Percentiles rank a stretch among this genome's conserved stretches.
These are phyloP conservation scores for Tinamus guttatus DNA, from an alignment of 2,113 vertebrate species.

Conservation along the genomic window DNA sequence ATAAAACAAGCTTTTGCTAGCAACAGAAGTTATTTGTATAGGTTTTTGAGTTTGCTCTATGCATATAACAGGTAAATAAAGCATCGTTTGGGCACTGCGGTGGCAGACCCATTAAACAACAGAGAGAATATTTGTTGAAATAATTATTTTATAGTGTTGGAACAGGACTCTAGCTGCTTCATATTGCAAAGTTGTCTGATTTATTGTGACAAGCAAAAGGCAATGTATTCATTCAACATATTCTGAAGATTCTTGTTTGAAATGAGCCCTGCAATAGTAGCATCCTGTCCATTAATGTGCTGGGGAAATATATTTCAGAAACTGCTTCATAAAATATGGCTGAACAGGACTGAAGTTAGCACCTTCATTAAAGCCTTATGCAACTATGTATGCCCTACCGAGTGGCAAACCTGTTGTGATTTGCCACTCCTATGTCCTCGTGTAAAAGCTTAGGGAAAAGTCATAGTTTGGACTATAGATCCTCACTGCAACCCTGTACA, in stretches of 20 bases:
- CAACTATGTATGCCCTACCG: neutral
- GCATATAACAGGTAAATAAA: neutral
- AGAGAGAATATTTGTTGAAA: neutral
- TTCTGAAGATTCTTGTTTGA: neutral
- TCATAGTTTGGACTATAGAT: neutral
- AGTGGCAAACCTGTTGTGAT: neutral
- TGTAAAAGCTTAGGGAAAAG: neutral
- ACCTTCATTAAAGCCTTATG: neutral
- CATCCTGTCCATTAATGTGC: neutral
- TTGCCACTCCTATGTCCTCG: neutral
- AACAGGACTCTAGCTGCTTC: neutral
- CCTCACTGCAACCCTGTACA: neutral
- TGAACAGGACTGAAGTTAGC: neutral
- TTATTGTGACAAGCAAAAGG: neutral
- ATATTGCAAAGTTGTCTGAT: neutral
- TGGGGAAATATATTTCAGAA: neutral
- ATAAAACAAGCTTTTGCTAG: neutral
- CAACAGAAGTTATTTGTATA: neutral
- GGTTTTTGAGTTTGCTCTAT: neutral
- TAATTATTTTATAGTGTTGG: neutral
- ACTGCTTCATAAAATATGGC: neutral
- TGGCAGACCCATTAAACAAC: neutral
- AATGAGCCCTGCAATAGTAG: fast-evolving
- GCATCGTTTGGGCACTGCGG: neutral
- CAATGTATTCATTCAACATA: neutral